A percentile compares a stretch with the other conserved stretches of the same genome.
Conservation (phyloP, 2,888 invertebrate species). For the Stictocephala bisonia region DNA sequence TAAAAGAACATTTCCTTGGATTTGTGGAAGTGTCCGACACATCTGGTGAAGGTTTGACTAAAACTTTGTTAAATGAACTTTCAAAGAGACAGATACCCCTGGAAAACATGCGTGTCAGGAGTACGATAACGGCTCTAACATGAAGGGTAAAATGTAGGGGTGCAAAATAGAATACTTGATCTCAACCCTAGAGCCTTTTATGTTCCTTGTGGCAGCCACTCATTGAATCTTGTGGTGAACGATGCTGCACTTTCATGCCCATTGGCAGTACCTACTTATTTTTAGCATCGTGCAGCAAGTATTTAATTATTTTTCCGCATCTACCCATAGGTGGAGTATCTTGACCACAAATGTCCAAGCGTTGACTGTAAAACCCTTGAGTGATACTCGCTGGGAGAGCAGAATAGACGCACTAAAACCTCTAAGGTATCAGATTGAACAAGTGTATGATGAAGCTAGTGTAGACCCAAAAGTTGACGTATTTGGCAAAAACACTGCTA, state of each 20-base stretch:
- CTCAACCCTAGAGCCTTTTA: constrained; percentile 28
- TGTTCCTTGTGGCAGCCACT: constrained; percentile 26
- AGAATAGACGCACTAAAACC: constrained; percentile 30
- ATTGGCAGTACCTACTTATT: constrained; percentile 23
- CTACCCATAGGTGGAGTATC: constrained; percentile 26
- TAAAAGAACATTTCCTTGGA: constrained; percentile 36
- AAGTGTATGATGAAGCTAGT: constrained; percentile 34
- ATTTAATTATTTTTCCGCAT: constrained; percentile 23
- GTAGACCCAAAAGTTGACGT: constrained; percentile 20
- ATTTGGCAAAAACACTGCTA: constrained; percentile 19
- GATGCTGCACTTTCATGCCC: constrained; percentile 26
- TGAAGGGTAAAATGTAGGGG: constrained; percentile 36
- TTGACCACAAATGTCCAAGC: constrained; percentile 8
- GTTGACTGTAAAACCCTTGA: constrained; percentile 27
- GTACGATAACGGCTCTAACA: constrained; percentile 37
- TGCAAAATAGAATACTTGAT: constrained; percentile 18
- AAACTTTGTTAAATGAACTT: background rate
- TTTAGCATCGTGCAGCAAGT: constrained; percentile 20
- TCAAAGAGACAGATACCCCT: background rate
- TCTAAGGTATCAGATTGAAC: constrained; percentile 20
- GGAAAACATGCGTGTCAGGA: constrained; percentile 11
- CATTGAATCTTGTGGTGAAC: constrained; percentile 22
- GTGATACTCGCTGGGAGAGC: constrained; percentile 30
- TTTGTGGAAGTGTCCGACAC: constrained; percentile 5
- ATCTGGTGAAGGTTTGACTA: constrained; percentile 37